Percentiles rank a stretch among this genome's conserved stretches.
These are phyloP conservation scores for Macroteleia sp. DNA, from an alignment of 2,888 invertebrate species.

Conservation along the genomic window DNA sequence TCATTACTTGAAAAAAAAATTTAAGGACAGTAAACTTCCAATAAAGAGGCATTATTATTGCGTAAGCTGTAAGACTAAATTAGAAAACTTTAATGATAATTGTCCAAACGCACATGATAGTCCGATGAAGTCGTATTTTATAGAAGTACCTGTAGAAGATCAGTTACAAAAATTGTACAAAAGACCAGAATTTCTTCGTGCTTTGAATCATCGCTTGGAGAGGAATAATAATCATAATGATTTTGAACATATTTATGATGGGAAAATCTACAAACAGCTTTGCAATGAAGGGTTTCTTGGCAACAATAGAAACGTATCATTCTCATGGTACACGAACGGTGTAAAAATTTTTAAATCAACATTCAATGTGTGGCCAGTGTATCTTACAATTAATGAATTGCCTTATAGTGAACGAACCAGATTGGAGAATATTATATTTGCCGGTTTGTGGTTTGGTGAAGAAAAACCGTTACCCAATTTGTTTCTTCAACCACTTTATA, in stretches of 20 bases:
- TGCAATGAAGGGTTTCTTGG: conserved; percentile 22
- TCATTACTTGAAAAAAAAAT: conserved; percentile 18
- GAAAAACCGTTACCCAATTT: not conserved
- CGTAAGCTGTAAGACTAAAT: conserved; percentile 1
- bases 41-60: conserved; percentile 44
- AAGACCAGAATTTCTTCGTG: conserved; percentile 37
- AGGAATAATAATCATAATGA: conserved; percentile 5
- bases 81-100: not conserved
- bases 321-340: conserved; percentile 66
- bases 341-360: conserved; percentile 59
- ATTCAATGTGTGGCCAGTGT: conserved; percentile 59
- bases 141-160: conserved; percentile 7
- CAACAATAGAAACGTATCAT: conserved; percentile 15
- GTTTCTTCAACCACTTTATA: conserved; percentile 34
- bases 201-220: conserved; percentile 55
- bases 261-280: conserved; percentile 17
- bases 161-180: conserved; percentile 28
- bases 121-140: conserved; percentile 30
- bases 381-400: conserved; percentile 66
- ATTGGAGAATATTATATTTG: conserved; percentile 64
- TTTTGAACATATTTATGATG: conserved; percentile 38
- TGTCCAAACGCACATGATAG: conserved; percentile 7
- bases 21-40: not conserved
- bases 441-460: conserved; percentile 60
- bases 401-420: conserved; percentile 52